Conservation (phyloP, 2,797 vertebrate genomes). For the Sebastes variabilis region DNA sequence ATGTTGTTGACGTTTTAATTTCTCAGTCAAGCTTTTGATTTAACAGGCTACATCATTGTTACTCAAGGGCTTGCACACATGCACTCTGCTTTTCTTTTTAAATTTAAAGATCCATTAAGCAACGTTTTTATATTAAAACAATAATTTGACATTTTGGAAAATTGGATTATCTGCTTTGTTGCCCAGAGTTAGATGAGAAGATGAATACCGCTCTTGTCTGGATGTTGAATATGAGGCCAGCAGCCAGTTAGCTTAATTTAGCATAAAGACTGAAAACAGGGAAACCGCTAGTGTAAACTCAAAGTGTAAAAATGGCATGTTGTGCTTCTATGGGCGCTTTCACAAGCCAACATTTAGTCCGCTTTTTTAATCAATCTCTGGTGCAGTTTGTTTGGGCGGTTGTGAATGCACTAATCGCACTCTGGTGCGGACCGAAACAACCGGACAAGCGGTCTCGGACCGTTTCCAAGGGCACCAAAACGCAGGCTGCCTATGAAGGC, state of each 20-base stretch:
- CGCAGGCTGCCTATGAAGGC: too few species aligned
- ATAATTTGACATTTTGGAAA: background rate
- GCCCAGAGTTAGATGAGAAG: background rate
- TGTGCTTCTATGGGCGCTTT: background rate
- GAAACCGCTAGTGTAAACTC: background rate
- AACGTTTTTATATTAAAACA: background rate
- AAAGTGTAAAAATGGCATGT: background rate
- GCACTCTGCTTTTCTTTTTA: constrained; percentile 39
- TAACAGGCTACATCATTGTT: background rate
- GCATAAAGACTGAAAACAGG: background rate
- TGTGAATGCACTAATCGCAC: too few species aligned
- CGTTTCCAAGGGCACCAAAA: too few species aligned
- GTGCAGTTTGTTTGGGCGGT: too few species aligned
- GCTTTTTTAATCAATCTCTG: too few species aligned
- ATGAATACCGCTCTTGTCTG: background rate
- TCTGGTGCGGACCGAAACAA: too few species aligned
- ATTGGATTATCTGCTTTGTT: background rate
- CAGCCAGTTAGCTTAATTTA: background rate
- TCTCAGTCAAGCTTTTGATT: background rate
- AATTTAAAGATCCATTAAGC: constrained; percentile 57
- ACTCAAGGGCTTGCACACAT: background rate
- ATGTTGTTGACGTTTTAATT: background rate
- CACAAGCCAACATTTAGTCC: too few species aligned
- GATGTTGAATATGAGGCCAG: background rate
- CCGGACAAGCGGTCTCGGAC: too few species aligned